Conservation (phyloP, 35 echinoderm and acorn worm species). For the Ophioderma brevispina region DNA sequence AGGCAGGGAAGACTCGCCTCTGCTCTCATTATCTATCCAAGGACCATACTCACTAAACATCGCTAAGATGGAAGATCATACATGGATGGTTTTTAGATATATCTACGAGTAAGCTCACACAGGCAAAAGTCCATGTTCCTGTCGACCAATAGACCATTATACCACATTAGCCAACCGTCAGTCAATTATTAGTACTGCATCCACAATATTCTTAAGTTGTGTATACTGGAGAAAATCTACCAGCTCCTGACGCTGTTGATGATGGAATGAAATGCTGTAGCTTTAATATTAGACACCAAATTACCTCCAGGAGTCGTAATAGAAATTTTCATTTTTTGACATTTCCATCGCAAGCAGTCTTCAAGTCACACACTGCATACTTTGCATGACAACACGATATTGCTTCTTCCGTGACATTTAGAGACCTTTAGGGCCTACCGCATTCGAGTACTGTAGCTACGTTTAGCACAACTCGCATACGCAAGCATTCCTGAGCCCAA, state of each 20-base stretch:
- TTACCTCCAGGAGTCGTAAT: constrained; percentile 5
- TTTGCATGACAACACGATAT: constrained; percentile 9
- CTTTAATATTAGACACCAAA: neutral
- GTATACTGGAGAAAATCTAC: too few species aligned
- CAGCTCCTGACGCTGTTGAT: neutral
- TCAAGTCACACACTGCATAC: constrained; percentile 5
- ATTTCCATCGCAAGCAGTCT: neutral
- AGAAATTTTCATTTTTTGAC: constrained; percentile 10
- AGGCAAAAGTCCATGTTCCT: too few species aligned
- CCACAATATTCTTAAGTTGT: too few species aligned
- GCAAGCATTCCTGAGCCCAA: too few species aligned
- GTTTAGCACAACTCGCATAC: neutral
- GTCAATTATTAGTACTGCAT: too few species aligned
- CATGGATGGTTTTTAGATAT: too few species aligned
- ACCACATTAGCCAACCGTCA: too few species aligned
- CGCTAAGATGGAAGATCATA: too few species aligned
- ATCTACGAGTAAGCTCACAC: too few species aligned
- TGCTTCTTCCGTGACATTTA: neutral
- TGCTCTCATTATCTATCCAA: neutral
- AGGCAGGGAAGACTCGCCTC: neutral
- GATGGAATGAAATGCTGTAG: neutral
- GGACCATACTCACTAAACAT: too few species aligned
- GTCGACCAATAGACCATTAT: too few species aligned
- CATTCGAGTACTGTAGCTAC: neutral
- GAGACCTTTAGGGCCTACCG: constrained; percentile 6